Percentiles rank a stretch among this genome's conserved stretches.
These are phyloP conservation scores for Limosa lapponica DNA, from an alignment of 2,797 vertebrate genomes.

Conservation along the genomic window DNA sequence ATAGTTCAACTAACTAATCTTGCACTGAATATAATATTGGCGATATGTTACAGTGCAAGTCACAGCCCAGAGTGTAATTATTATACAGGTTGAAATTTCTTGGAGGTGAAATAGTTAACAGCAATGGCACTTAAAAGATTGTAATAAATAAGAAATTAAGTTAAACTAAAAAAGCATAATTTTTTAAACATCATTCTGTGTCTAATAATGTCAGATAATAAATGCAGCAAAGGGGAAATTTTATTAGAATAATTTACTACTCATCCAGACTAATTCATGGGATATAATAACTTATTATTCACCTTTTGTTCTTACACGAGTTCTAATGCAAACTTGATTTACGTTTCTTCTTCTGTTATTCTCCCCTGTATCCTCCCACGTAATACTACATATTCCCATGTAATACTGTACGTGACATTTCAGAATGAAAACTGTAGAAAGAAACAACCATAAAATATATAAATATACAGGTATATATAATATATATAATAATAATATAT, in stretches of 20 bases:
- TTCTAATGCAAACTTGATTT: neutral
- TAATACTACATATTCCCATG: too few relatives aligned
- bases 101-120: neutral
- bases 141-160: neutral
- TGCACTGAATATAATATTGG: neutral
- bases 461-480: too few relatives aligned
- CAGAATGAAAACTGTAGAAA: neutral
- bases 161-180: neutral
- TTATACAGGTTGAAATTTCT: neutral
- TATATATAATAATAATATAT: too few relatives aligned
- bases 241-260: neutral
- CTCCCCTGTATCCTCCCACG: too few relatives aligned
- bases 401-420: neutral
- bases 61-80: neutral
- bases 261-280: neutral
- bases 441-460: neutral
- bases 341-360: neutral
- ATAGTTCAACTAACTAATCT: neutral
- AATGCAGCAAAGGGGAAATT: neutral
- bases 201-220: neutral
- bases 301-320: neutral
- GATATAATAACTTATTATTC: neutral
- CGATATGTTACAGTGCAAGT: neutral
- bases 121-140: neutral
- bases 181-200: neutral